phyloP scores from a whole-genome alignment of 1,140 invertebrate species.

The Aphelinus certus region DNA sequence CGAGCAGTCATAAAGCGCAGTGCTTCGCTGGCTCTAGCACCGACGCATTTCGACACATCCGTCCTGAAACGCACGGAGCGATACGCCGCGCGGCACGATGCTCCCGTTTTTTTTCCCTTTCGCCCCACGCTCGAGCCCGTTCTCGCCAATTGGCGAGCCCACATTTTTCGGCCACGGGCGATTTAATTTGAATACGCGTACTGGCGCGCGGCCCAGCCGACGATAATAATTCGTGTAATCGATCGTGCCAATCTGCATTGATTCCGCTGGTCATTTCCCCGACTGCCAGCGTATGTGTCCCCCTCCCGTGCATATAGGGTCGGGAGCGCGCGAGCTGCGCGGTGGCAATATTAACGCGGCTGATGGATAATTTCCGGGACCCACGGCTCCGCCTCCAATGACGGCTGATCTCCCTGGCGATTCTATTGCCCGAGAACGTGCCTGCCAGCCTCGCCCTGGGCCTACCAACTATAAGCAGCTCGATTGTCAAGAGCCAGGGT shows the following conservation, averaged over 20 bases:
- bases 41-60: too few species aligned
- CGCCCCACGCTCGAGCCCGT: too few species aligned
- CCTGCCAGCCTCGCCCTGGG: too few species aligned
- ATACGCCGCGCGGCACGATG: too few species aligned
- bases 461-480: too few species aligned
- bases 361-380: conserved; percentile 31
- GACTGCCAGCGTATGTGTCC: background rate
- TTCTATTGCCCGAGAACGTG: background rate
- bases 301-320: background rate
- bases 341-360: conserved; percentile 14
- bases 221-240: conserved; percentile 15
- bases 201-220: background rate
- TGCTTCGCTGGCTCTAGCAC: too few species aligned
- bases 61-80: too few species aligned
- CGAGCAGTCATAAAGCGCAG: too few species aligned
- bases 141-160: too few species aligned
- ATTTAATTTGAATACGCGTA: background rate
- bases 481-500: too few species aligned
- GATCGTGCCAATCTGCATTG: conserved; percentile 7
- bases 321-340: background rate
- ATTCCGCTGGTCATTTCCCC: background rate
- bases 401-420: background rate
- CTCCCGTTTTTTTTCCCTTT: too few species aligned
- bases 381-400: background rate
- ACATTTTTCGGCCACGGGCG: background rate